phyloP scores from a whole-genome alignment of 2,888 invertebrate genomes.

The Callimorpha dominula region DNA sequence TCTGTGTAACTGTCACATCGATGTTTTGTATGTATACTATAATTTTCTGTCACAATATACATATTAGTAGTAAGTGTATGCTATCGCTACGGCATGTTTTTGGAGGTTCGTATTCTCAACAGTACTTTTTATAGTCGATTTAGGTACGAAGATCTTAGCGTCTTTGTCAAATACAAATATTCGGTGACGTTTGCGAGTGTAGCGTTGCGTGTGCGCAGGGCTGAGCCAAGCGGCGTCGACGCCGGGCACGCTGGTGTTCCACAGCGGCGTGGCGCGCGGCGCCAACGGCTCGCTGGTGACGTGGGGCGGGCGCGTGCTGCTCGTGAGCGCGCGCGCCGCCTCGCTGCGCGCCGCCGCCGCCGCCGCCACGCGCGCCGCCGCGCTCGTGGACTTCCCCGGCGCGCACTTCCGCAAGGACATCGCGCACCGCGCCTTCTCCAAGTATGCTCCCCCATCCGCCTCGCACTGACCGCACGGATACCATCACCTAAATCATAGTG shows the following conservation, averaged over 20 bases:
- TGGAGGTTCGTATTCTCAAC: too few species aligned
- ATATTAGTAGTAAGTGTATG: too few species aligned
- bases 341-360: conserved; percentile 91
- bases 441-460: conserved; percentile 85
- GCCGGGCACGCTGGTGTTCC: conserved; percentile 90
- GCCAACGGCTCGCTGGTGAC: conserved; percentile 89
- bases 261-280: conserved; percentile 92
- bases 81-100: too few species aligned
- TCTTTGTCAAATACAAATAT: too few species aligned
- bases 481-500: too few species aligned
- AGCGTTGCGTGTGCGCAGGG: conserved; percentile 70
- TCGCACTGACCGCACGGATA: too few species aligned
- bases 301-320: conserved; percentile 96
- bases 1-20: too few species aligned
- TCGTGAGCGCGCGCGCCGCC: conserved; percentile 90
- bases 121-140: too few species aligned
- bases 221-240: conserved; percentile 84
- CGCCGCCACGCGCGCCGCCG: conserved; percentile 91
- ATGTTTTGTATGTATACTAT: too few species aligned
- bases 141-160: too few species aligned
- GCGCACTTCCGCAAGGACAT: conserved; percentile 96
- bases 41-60: too few species aligned
- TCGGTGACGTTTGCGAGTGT: too few species aligned
- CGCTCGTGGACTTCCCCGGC: conserved; percentile 93
- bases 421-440: conserved; percentile 93